phyloP scores from a whole-genome alignment of 2,888 invertebrate species.

The Panzeria rudis region DNA sequence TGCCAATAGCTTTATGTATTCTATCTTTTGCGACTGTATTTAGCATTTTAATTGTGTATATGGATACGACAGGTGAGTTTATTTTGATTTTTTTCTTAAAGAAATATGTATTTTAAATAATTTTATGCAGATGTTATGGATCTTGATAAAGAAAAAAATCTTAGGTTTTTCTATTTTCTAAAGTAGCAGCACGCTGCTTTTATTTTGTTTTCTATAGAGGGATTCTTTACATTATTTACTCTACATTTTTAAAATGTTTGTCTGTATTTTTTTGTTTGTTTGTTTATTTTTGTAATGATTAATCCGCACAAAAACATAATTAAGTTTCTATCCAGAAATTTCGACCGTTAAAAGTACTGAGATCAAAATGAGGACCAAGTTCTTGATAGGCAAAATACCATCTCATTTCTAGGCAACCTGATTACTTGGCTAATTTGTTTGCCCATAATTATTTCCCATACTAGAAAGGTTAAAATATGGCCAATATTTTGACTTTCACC shows the following conservation, averaged over 20 bases:
- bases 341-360: too few species aligned
- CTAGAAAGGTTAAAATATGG: too few species aligned
- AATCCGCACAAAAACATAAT: too few species aligned
- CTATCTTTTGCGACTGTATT: constrained; percentile 92
- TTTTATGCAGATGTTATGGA: neutral
- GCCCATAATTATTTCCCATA: too few species aligned
- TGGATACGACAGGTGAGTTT: constrained; percentile 90
- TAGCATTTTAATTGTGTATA: constrained; percentile 90
- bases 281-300: too few species aligned
- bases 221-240: neutral
- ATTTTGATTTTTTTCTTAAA: constrained; percentile 10
- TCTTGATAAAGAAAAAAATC: neutral
- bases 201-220: neutral
- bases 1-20: constrained; percentile 90
- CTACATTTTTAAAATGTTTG: neutral
- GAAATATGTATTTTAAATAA: neutral
- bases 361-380: too few species aligned
- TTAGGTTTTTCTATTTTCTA: neutral
- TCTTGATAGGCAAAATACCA: too few species aligned
- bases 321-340: too few species aligned
- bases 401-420: too few species aligned
- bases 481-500: too few species aligned
- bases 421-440: too few species aligned
- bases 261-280: too few species aligned
- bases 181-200: neutral